Evolutionary conservation across 2,113 vertebrate species (phyloP).

Genomic region (Equus quagga): DNA sequence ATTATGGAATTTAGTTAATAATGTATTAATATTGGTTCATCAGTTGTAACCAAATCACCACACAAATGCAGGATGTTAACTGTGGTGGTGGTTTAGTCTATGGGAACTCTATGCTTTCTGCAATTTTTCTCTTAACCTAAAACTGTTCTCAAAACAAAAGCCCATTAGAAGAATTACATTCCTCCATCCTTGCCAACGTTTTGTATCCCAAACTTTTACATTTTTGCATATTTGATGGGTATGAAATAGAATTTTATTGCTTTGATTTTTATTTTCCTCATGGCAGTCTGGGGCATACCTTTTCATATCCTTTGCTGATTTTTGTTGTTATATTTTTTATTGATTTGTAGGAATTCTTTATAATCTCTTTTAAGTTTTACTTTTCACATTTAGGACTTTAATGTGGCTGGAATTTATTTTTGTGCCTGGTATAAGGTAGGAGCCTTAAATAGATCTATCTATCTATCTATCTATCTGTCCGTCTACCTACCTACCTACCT

Average conservation of each 20-base stretch:
- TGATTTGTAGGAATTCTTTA: neutral
- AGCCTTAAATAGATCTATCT: neutral
- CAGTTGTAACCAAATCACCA: neutral
- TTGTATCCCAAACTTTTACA: neutral
- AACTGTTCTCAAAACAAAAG: neutral
- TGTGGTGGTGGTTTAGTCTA: neutral
- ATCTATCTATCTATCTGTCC: neutral
- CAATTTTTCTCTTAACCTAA: neutral
- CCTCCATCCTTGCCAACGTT: neutral
- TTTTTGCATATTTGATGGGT: neutral
- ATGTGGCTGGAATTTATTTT: neutral
- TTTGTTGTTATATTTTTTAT: neutral
- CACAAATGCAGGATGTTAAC: neutral
- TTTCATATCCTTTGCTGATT: neutral
- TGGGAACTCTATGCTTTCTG: neutral
- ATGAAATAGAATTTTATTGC: neutral
- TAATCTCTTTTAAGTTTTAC: neutral
- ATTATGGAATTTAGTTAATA: too few relatives aligned
- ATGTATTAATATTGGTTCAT: too few relatives aligned
- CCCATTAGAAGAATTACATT: neutral
- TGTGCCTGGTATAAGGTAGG: neutral
- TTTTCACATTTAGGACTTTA: neutral
- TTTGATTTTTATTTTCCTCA: neutral
- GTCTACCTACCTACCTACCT: neutral
- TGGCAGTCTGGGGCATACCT: neutral